phyloP scores from a whole-genome alignment of 2,797 vertebrate genomes.

The Intellagama lesueurii region DNA sequence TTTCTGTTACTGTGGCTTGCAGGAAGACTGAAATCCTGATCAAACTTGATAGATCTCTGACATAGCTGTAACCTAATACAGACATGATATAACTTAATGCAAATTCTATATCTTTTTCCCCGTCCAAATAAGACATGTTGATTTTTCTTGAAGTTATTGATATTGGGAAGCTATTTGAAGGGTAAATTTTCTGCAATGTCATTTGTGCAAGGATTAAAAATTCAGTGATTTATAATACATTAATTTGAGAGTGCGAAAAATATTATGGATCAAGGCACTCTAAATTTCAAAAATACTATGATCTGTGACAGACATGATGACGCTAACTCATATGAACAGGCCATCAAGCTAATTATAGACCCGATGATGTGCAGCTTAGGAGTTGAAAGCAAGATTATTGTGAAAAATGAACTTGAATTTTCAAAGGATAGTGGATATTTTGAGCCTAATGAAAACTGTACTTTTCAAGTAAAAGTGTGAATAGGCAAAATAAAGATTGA shows the following conservation, averaged over 20 bases:
- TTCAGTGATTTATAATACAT: neutral
- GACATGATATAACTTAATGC: neutral
- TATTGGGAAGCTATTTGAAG: conserved; percentile 3
- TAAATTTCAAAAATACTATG: conserved; percentile 38
- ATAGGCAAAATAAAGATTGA: conserved; percentile 22
- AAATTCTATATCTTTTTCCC: neutral
- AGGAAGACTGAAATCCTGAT: conserved; percentile 25
- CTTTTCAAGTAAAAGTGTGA: conserved; percentile 27
- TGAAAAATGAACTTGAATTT: conserved; percentile 24
- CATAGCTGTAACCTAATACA: neutral
- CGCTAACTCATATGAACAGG: conserved; percentile 26
- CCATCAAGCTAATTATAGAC: conserved; percentile 10
- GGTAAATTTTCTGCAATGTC: conserved; percentile 15
- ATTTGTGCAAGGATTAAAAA: conserved; percentile 11
- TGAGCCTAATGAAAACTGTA: conserved; percentile 21
- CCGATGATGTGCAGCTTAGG: neutral
- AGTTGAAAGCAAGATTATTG: conserved; percentile 26
- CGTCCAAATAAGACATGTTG: neutral
- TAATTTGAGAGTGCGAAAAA: conserved; percentile 17
- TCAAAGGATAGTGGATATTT: conserved; percentile 37
- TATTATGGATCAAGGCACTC: neutral
- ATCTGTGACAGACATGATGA: conserved; percentile 23
- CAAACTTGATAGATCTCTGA: neutral
- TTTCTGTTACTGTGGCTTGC: neutral
- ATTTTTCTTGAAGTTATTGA: conserved; percentile 19